Conservation (phyloP, 2,888 invertebrate genomes). For the Venusia cambrica region DNA sequence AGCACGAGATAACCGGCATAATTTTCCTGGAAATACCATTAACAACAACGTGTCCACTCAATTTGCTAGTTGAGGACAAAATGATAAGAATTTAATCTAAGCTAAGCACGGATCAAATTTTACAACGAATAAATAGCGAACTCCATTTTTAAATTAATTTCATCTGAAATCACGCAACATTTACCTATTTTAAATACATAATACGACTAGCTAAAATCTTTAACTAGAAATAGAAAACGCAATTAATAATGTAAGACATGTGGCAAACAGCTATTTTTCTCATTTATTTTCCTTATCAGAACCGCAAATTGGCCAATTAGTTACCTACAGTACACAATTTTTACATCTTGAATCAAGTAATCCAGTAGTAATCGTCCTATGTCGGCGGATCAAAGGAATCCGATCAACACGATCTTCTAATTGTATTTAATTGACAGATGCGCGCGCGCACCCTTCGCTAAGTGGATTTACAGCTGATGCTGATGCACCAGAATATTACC, state of each 20-base stretch:
- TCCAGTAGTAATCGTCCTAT: conserved; percentile 35
- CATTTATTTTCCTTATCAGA: no score
- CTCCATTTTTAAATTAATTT: no score
- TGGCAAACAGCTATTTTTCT: no score
- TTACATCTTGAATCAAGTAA: conserved; percentile 16
- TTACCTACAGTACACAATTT: conserved; percentile 7
- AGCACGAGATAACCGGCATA: conserved; percentile 43
- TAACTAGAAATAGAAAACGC: no score
- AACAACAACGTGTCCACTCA: conserved; percentile 27
- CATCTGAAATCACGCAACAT: no score
- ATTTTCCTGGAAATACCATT: conserved; percentile 54
- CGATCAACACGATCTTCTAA: conserved; percentile 48
- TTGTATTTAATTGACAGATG: conserved; percentile 64
- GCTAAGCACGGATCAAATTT: no score
- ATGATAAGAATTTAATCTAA: conserved; percentile 14
- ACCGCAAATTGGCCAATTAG: conserved; percentile 7
- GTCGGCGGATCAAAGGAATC: conserved; percentile 57
- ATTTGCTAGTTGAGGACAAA: conserved; percentile 19
- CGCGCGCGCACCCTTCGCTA: conserved; percentile 51
- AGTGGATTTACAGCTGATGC: conserved; percentile 66
- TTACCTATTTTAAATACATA: no score
- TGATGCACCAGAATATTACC: no score
- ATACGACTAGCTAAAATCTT: no score
- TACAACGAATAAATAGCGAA: no score
- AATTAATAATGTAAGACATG: no score